These are phyloP conservation scores for Eremophila alpestris DNA, from an alignment of 2,797 vertebrate species.

Conservation along the genomic window DNA sequence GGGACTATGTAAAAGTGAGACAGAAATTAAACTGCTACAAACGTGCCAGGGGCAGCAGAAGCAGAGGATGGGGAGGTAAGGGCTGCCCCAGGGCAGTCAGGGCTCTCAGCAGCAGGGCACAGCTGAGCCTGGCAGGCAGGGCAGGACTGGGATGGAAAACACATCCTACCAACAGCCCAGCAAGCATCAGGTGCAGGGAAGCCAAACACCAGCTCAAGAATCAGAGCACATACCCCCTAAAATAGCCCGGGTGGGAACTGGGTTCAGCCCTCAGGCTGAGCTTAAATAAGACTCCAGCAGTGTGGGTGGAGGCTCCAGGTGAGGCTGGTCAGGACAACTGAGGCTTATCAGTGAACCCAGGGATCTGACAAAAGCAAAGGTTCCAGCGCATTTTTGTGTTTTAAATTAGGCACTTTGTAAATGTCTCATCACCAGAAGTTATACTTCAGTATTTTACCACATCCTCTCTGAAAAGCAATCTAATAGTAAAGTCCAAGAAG, in stretches of 20 bases:
- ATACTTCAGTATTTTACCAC: neutral
- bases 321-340: neutral
- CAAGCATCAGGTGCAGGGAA: neutral
- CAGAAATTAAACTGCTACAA: neutral
- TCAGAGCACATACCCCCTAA: fast-evolving
- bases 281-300: neutral
- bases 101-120: neutral
- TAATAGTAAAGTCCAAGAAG: neutral
- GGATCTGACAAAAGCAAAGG: neutral
- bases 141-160: neutral
- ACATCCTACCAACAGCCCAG: neutral
- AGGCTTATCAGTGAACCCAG: neutral
- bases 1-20: neutral
- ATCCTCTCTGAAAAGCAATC: neutral
- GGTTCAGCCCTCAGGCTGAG: neutral
- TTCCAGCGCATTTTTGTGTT: neutral
- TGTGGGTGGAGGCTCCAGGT: neutral
- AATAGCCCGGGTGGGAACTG: fast-evolving
- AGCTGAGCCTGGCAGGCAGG: neutral
- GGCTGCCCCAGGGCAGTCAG: no score
- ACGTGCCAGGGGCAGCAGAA: neutral
- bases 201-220: neutral
- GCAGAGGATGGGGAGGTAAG: neutral
- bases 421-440: neutral
- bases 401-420: neutral